A percentile compares a stretch with the other conserved stretches of the same genome.
phyloP scores from a whole-genome alignment of 2,888 invertebrate genomes.

The Sinodicranocentrus sp. region DNA sequence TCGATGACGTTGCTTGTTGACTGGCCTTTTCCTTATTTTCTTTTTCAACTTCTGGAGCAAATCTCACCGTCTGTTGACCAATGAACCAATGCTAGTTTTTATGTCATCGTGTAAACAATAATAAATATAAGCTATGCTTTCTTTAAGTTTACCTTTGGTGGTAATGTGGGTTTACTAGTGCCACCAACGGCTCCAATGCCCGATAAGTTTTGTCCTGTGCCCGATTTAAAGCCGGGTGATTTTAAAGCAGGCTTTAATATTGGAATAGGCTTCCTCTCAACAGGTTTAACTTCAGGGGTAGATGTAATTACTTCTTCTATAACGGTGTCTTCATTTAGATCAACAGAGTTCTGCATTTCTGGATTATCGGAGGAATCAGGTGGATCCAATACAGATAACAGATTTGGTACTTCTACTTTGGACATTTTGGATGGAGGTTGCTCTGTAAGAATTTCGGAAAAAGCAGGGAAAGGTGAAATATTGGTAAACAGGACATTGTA shows the following conservation, averaged over 20 bases:
- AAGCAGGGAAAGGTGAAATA: no score
- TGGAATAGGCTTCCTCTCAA: conserved; percentile 44
- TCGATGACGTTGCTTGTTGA: conserved; percentile 72
- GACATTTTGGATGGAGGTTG: conserved; percentile 52
- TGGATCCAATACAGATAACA: no score
- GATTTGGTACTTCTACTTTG: conserved; percentile 26
- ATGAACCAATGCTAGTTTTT: no score
- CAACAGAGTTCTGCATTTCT: conserved; percentile 53
- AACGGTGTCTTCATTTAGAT: conserved; percentile 68
- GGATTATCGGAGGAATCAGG: no score
- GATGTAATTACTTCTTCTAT: conserved; percentile 66
- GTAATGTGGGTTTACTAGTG: conserved; percentile 2
- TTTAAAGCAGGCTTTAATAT: conserved; percentile 58
- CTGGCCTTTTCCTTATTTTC: conserved; percentile 82
- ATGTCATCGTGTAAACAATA: no score
- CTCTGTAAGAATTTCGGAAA: conserved; percentile 31
- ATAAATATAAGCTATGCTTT: no score
- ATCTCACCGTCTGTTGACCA: conserved; percentile 79
- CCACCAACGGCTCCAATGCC: not conserved
- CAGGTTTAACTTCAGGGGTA: conserved; percentile 9
- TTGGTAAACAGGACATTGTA: no score
- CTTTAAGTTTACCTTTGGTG: conserved; percentile 39
- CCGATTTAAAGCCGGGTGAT: conserved; percentile 1
- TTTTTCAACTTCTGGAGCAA: conserved; percentile 81
- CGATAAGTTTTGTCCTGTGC: not conserved